Evolutionary conservation across 2,888 invertebrate species (phyloP), one percentile per base, ranked within the genome.

Genomic region (Marronus borbonicus): DNA sequence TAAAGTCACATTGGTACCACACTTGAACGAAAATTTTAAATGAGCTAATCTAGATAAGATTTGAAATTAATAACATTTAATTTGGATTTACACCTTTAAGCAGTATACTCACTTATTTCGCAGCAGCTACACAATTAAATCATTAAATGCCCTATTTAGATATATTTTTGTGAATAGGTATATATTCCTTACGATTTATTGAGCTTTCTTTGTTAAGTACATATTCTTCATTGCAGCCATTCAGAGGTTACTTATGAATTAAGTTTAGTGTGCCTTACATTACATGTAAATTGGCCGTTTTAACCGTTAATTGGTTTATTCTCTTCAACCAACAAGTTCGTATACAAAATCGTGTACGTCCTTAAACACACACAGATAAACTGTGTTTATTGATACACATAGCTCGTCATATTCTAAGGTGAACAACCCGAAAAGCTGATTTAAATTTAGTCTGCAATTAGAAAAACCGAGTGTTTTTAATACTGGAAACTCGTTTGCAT

Each of bases 341-440:
- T 10, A 68, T 24, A 50, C 12, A 68, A 4, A 4, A 8, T 58
- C 10, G 8, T 20, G 2, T 20, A 58, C 20, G 20, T 58, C 1
- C 50, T 4, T 68, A 68, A 68, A 68, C 20, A 49, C n/a, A 20
- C 50, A 68, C 49, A 52, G 12, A 49, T 28, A 20, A 28, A 49
- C 4, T 10, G 28, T 24, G 24, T 12, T 68, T 28, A 24, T 68
- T 36, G 17, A 66, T 50, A 28, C 28, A 68, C 12, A 8, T 17
- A 50, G n/a, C 24, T 8, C 17, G 68, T 50, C 68, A 68, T 68
- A 68, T 68, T 68, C 50, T 68, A 68, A 68, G 68, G 68, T 68
- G 68, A 68, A 68, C 28, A 68, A 68, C 68, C 68, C 50, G 68
- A 68, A 68, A 68, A 68, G 24, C 17, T 12, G 50, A 50, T 50